Evolutionary conservation across 92 coral and sea anemone species (phyloP).

Genomic region (Montipora capitata): DNA sequence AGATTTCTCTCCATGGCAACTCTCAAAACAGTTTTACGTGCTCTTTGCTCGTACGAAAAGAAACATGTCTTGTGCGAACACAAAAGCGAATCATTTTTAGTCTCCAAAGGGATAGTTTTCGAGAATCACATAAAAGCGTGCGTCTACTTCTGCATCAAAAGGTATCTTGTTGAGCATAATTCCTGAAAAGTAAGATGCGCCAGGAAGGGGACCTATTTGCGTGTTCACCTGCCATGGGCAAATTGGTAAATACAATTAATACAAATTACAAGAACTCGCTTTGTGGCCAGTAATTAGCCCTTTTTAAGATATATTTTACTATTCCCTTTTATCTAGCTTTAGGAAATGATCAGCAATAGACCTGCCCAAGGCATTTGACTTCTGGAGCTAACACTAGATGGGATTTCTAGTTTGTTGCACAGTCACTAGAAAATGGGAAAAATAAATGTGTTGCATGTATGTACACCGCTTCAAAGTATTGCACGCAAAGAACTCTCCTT

Average conservation of each 20-base stretch:
- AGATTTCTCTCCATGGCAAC: slow-evolving; percentile 8
- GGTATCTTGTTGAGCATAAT: neutral
- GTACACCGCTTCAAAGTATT: slow-evolving; percentile 14
- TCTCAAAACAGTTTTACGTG: slow-evolving; percentile 27
- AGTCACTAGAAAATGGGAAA: too few species aligned
- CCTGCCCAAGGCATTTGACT: neutral
- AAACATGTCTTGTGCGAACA: neutral
- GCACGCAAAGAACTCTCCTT: neutral
- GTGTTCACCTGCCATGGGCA: slow-evolving; percentile 24
- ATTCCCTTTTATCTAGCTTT: slow-evolving; percentile 21
- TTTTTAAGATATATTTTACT: slow-evolving; percentile 9
- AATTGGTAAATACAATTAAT: slow-evolving; percentile 10
- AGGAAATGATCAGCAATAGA: slow-evolving; percentile 24
- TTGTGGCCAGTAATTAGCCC: slow-evolving; percentile 7
- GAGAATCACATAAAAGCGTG: neutral
- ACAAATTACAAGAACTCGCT: neutral
- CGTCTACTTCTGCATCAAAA: slow-evolving; percentile 4
- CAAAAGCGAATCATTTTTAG: too few species aligned
- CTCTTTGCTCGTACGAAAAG: slow-evolving; percentile 26
- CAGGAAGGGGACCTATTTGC: neutral
- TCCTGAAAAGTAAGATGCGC: neutral
- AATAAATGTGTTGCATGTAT: neutral
- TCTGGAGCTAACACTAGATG: slow-evolving; percentile 17
- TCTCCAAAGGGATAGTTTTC: neutral
- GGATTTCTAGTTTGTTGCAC: neutral